These are phyloP conservation scores for Tadarida brasiliensis DNA, from an alignment of 2,797 vertebrate species.

Conservation along the genomic window DNA sequence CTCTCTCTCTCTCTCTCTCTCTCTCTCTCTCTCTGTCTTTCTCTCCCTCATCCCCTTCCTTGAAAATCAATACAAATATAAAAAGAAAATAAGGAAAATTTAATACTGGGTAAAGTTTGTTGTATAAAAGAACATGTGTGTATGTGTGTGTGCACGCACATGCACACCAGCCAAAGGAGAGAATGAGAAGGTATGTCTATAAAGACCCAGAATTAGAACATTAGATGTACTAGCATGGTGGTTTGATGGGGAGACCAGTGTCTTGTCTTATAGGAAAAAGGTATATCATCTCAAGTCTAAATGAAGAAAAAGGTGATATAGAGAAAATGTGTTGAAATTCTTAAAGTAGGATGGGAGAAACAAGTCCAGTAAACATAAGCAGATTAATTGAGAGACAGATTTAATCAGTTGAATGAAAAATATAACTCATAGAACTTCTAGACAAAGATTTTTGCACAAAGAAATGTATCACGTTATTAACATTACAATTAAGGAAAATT, in stretches of 20 bases:
- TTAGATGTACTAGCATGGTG: not conserved
- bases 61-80: not conserved
- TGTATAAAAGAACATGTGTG: not conserved
- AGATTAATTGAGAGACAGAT: not conserved
- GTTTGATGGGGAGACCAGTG: not conserved
- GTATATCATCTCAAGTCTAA: not conserved
- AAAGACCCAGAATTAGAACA: not conserved
- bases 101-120: not conserved
- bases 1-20: not conserved
- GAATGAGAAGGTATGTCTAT: accelerated
- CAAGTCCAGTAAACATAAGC: not conserved
- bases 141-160: accelerated
- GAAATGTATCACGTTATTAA: not conserved
- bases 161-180: not conserved
- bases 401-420: not conserved
- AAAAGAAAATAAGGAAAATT: not conserved
- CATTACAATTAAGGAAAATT: not conserved
- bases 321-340: not conserved
- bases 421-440: not conserved
- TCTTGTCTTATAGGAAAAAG: not conserved
- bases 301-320: not conserved
- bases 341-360: not conserved
- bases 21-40: not conserved
- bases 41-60: not conserved
- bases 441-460: not conserved